Conservation (phyloP, 2,797 vertebrate species). For the Acanthurus tractus region DNA sequence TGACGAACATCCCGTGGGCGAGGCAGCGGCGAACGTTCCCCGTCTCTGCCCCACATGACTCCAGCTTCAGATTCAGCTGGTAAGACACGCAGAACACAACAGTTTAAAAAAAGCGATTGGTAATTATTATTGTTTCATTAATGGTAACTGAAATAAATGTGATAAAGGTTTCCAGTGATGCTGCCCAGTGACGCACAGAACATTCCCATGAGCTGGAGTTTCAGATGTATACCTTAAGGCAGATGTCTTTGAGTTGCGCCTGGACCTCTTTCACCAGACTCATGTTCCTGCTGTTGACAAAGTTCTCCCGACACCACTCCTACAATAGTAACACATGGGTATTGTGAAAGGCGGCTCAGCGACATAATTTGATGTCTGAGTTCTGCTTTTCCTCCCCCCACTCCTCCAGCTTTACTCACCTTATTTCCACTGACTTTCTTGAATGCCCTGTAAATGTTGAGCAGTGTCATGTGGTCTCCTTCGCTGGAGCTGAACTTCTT, state of each 20-base stretch:
- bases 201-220: too few species aligned
- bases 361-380: accelerated
- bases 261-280: conserved; percentile 91
- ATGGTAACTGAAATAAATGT: too few species aligned
- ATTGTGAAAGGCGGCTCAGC: neutral
- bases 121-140: too few species aligned
- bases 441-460: conserved; percentile 93
- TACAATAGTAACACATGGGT: conserved; percentile 58
- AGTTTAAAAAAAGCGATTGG: neutral
- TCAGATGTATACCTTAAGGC: conserved; percentile 90
- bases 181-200: too few species aligned
- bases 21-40: conserved; percentile 91
- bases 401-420: conserved; percentile 74
- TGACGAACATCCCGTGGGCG: conserved; percentile 94
- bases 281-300: conserved; percentile 96
- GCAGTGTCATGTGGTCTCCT: conserved; percentile 94
- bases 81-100: neutral
- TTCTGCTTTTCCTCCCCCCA: accelerated
- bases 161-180: too few species aligned
- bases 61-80: conserved; percentile 91
- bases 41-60: conserved; percentile 88
- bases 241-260: conserved; percentile 94
- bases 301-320: conserved; percentile 98
- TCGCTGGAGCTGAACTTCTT: conserved; percentile 95
- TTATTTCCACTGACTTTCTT: conserved; percentile 91